These are phyloP conservation scores for Yasuhikotakia modesta DNA, from an alignment of 2,797 vertebrate species.

Conservation along the genomic window DNA sequence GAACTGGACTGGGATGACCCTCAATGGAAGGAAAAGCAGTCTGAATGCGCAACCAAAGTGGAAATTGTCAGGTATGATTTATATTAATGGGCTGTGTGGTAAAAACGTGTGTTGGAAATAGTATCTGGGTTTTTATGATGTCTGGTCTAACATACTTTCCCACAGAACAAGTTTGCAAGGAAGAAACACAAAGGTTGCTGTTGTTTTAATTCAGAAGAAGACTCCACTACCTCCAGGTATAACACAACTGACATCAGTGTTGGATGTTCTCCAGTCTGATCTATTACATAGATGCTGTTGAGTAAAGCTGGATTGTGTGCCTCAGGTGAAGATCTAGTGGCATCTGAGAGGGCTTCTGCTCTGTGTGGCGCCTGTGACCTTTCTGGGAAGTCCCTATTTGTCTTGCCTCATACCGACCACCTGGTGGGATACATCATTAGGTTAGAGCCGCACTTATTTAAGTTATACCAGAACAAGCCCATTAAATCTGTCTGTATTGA, in stretches of 20 bases:
- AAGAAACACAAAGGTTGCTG: slow-evolving; percentile 96
- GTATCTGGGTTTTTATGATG: too few species aligned
- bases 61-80: slow-evolving; percentile 91
- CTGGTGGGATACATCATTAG: slow-evolving; percentile 98
- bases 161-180: slow-evolving; percentile 93
- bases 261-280: background rate
- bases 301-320: background rate
- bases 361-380: slow-evolving; percentile 93
- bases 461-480: too few species aligned
- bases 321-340: slow-evolving; percentile 92
- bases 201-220: slow-evolving; percentile 98
- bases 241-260: background rate
- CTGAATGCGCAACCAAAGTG: slow-evolving; percentile 94
- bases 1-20: slow-evolving; percentile 97
- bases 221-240: slow-evolving; percentile 95
- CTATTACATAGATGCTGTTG: background rate
- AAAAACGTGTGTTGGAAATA: too few species aligned
- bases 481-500: too few species aligned
- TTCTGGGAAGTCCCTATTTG: slow-evolving; percentile 95
- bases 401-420: slow-evolving; percentile 96
- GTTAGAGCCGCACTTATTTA: slow-evolving; percentile 66
- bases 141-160: too few species aligned
- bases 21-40: slow-evolving; percentile 98
- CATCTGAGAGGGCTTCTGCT: slow-evolving; percentile 90
- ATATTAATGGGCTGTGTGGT: background rate